These are phyloP conservation scores for Chloroceryle aenea DNA, from an alignment of 2,113 vertebrate species.

Conservation along the genomic window DNA sequence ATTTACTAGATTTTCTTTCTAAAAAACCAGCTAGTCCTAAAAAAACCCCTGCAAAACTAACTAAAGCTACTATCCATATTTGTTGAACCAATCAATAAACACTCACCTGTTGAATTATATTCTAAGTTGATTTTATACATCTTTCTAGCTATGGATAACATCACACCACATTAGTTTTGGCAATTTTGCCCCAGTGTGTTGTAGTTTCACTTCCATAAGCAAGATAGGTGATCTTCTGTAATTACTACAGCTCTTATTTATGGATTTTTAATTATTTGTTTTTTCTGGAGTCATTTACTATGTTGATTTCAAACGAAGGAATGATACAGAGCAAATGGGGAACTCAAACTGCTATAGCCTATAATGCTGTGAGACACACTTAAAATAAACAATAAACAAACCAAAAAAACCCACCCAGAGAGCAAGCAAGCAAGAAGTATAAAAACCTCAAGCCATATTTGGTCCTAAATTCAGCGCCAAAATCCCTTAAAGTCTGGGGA, in stretches of 20 bases:
- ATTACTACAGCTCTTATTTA: not conserved
- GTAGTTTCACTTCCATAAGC: not conserved
- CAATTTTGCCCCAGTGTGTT: not conserved
- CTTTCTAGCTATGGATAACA: not conserved
- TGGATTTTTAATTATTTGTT: not conserved
- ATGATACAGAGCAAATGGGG: not conserved
- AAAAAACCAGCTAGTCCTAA: not conserved
- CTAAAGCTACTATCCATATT: not conserved
- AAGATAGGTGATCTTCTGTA: not conserved
- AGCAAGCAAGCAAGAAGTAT: not conserved
- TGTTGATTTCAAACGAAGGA: not conserved
- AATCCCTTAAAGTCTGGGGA: conserved; percentile 4
- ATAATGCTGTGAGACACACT: not conserved
- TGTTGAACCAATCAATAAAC: not conserved
- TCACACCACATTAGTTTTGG: not conserved
- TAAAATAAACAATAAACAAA: not conserved
- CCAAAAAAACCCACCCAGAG: not conserved
- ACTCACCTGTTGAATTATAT: not conserved
- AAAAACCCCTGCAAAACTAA: not conserved
- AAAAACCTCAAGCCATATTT: conserved; percentile 4
- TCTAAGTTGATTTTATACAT: not conserved
- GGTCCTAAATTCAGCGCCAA: not conserved
- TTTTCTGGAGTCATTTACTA: not conserved
- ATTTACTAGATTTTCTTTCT: not conserved
- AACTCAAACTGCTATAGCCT: not conserved